These are phyloP conservation scores for Apocrypta bakeri DNA, from an alignment of 1,140 invertebrate genomes.

Conservation along the genomic window DNA sequence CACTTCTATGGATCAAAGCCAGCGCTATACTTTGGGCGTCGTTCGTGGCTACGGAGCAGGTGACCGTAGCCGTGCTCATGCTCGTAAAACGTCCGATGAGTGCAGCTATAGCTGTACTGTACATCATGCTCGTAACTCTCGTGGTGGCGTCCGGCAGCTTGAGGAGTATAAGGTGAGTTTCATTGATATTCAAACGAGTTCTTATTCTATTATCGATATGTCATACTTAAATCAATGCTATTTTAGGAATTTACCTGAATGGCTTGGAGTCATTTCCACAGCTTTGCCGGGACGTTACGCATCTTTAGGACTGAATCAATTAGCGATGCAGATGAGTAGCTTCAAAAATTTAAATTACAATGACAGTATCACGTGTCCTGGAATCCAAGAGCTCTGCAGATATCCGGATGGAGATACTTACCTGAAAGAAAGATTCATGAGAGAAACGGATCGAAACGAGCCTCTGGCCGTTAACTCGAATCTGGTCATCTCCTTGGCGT, in stretches of 20 bases:
- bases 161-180: conserved; percentile 77
- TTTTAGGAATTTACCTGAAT: conserved; percentile 64
- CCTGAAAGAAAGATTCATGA: conserved; percentile 83
- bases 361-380: conserved; percentile 75
- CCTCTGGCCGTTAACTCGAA: conserved; percentile 84
- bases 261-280: conserved; percentile 64
- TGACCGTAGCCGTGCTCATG: conserved; percentile 87
- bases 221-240: background rate
- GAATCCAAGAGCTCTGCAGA: conserved; percentile 77
- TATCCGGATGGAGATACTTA: conserved; percentile 84
- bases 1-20: conserved; percentile 66
- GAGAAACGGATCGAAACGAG: conserved; percentile 78
- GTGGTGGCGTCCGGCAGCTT: conserved; percentile 84
- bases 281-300: conserved; percentile 69
- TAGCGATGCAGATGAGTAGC: conserved; percentile 62
- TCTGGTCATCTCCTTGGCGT: conserved; percentile 88
- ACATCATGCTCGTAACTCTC: conserved; percentile 83
- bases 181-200: background rate
- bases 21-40: conserved; percentile 82
- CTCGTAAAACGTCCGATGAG: conserved; percentile 85
- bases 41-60: conserved; percentile 88
- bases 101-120: conserved; percentile 84
- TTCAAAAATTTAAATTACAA: conserved; percentile 73
- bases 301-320: conserved; percentile 66
- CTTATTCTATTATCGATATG: background rate